Evolutionary conservation across 2,888 invertebrate genomes (phyloP).

Genomic region (Dyspetes luteomarginatus): DNA sequence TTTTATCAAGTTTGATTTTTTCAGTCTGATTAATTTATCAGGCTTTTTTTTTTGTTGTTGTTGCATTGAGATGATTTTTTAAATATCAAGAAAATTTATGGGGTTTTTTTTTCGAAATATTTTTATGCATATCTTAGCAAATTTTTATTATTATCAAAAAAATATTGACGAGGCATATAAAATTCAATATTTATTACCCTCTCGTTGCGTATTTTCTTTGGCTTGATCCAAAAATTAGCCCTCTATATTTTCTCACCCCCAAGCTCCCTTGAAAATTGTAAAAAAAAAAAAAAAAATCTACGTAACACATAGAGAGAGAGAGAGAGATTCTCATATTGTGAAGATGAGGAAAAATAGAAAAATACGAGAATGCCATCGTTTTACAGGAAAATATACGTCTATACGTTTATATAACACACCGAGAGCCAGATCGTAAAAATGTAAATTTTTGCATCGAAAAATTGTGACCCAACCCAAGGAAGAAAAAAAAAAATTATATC

Average conservation of each 20-base stretch:
- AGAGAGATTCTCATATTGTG: too few relatives aligned
- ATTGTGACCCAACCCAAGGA: neutral
- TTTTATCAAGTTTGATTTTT: too few relatives aligned
- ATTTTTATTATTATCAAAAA: too few relatives aligned
- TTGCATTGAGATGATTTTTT: too few relatives aligned
- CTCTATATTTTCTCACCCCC: neutral
- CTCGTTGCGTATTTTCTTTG: too few relatives aligned
- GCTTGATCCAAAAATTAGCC: too few relatives aligned
- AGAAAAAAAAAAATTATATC: neutral
- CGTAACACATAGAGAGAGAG: neutral
- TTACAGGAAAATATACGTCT: neutral
- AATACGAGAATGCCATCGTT: slow-evolving; percentile 1
- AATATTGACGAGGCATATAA: neutral
- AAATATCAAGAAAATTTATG: too few relatives aligned
- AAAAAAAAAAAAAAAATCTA: neutral
- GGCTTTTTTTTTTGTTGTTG: too few relatives aligned
- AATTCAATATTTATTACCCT: neutral
- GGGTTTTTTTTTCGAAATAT: too few relatives aligned
- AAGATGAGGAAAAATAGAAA: neutral
- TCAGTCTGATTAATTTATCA: too few relatives aligned
- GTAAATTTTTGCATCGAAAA: slow-evolving; percentile 10
- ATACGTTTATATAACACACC: neutral
- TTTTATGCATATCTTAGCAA: too few relatives aligned
- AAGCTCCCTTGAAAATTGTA: too few relatives aligned
- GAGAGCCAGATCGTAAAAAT: slow-evolving; percentile 34